A percentile compares a stretch with the other conserved stretches of the same genome.
Conservation (phyloP, 2,113 vertebrate genomes). For the Crypturellus undulatus region DNA sequence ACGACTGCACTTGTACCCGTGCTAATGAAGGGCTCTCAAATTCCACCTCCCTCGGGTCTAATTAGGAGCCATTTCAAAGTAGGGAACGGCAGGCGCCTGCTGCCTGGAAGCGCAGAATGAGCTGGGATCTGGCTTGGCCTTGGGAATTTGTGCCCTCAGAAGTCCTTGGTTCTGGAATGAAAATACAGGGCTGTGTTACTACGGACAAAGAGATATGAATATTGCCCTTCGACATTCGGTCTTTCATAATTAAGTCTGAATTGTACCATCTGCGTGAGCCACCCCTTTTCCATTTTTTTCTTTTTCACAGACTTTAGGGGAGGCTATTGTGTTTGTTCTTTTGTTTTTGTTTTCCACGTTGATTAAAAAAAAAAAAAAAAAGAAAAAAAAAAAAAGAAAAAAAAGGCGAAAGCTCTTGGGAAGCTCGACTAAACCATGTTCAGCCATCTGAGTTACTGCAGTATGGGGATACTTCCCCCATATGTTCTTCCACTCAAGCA, state of each 20-base stretch:
- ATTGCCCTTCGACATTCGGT: background rate
- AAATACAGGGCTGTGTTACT: rapidly evolving
- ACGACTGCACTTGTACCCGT: background rate
- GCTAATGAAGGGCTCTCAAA: background rate
- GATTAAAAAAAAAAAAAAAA: background rate
- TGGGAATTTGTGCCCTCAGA: rapidly evolving
- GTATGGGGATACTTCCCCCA: rapidly evolving
- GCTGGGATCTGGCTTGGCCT: rapidly evolving
- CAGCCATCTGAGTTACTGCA: background rate
- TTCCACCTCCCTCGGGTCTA: background rate
- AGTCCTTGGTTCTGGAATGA: background rate
- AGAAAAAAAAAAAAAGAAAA: background rate
- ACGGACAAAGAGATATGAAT: rapidly evolving
- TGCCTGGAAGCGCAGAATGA: rapidly evolving
- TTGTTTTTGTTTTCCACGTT: background rate
- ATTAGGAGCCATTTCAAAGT: background rate
- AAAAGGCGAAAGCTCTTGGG: background rate
- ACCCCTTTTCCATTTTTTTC: rapidly evolving
- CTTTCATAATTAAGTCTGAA: background rate
- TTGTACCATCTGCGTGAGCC: rapidly evolving
- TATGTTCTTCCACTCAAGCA: rapidly evolving
- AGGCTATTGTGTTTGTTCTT: background rate
- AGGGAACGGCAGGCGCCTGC: rapidly evolving
- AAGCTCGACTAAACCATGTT: background rate
- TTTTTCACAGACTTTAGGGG: background rate